Conservation (phyloP, 2,888 invertebrate genomes). For the Alcis repandata region DNA sequence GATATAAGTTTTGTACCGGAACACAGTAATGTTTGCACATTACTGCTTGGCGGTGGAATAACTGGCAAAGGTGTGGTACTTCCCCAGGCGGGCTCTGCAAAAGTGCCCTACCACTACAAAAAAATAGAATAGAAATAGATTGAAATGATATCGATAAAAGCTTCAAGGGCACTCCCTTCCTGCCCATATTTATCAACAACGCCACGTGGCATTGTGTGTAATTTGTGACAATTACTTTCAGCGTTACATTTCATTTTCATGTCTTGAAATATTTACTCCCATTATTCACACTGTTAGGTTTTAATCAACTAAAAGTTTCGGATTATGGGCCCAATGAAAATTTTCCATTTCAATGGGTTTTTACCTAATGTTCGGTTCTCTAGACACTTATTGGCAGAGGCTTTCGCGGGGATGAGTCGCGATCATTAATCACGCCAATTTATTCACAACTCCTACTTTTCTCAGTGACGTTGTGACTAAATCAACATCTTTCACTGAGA, state of each 20-base stretch:
- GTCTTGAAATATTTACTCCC: slow-evolving; percentile 34
- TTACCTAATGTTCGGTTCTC: slow-evolving; percentile 46
- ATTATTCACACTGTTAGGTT: slow-evolving; percentile 40
- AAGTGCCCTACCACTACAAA: no score
- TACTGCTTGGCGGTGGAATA: no score
- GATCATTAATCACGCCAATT: slow-evolving; percentile 56
- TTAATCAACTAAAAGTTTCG: slow-evolving; percentile 51
- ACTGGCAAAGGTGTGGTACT: no score
- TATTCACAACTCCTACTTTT: slow-evolving; percentile 52
- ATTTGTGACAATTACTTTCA: slow-evolving; percentile 36
- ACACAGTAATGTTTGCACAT: no score
- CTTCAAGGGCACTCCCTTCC: slow-evolving; percentile 11
- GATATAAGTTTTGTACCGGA: no score
- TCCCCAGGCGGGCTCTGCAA: no score
- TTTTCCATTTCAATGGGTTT: slow-evolving; percentile 42
- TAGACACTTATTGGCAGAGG: slow-evolving; percentile 52
- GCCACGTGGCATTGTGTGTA: slow-evolving; percentile 14
- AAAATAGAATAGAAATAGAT: background rate
- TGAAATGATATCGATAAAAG: slow-evolving; percentile 14
- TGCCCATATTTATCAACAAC: slow-evolving; percentile 19
- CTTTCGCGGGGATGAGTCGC: slow-evolving; percentile 50
- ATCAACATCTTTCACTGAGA: slow-evolving; percentile 52
- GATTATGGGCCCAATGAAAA: slow-evolving; percentile 44
- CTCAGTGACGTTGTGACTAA: slow-evolving; percentile 49
- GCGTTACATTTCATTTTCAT: slow-evolving; percentile 34